Evolutionary conservation across 2,113 vertebrate genomes (phyloP).

Genomic region (Urocitellus parryii): DNA sequence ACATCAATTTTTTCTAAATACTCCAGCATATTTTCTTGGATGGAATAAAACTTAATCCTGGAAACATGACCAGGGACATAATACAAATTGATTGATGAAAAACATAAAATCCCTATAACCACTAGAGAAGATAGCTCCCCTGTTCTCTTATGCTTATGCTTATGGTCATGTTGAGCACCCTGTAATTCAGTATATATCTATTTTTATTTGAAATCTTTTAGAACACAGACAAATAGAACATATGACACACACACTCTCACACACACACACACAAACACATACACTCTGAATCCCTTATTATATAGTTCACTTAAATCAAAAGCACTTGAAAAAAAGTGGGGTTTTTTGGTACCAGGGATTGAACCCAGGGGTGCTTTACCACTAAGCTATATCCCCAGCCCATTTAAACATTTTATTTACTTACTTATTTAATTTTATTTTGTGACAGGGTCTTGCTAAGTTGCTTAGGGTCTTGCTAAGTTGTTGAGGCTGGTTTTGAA

Average conservation of each 20-base stretch:
- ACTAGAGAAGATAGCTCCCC: neutral
- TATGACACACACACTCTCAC: neutral
- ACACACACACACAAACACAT: neutral
- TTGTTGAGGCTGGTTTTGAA: too few species aligned
- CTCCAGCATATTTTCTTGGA: neutral
- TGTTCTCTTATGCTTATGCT: neutral
- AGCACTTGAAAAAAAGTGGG: neutral
- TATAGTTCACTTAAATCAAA: neutral
- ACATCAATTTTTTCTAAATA: neutral
- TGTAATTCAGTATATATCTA: neutral
- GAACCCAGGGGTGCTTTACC: too few species aligned
- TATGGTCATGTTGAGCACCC: neutral
- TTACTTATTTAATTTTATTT: too few species aligned
- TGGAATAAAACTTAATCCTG: conserved; percentile 11
- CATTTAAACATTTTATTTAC: too few species aligned
- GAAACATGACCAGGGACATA: neutral
- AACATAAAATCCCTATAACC: neutral
- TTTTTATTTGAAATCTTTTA: conserved; percentile 21
- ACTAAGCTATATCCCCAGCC: too few species aligned
- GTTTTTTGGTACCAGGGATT: too few species aligned
- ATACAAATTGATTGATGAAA: neutral
- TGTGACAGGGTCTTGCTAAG: too few species aligned
- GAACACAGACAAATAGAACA: neutral
- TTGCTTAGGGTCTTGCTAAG: too few species aligned
- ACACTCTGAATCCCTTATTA: neutral